Evolutionary conservation across 2,888 invertebrate genomes (phyloP).

Genomic region (Euphydryas editha): DNA sequence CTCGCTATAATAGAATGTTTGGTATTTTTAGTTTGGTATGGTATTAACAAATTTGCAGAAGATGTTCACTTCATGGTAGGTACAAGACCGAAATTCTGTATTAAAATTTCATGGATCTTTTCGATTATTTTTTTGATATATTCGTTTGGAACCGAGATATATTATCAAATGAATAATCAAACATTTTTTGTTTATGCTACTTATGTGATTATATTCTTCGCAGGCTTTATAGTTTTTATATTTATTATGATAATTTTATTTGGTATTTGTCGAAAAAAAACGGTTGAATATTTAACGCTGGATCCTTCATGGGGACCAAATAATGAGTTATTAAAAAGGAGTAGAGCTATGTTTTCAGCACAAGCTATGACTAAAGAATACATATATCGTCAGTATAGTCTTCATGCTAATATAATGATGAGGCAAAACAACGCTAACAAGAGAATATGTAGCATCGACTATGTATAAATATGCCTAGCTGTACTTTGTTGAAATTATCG

Average conservation of each 20-base stretch:
- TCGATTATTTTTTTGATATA: slow-evolving; percentile 52
- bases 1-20: slow-evolving; percentile 56
- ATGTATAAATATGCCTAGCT: background rate
- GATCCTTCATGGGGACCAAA: slow-evolving; percentile 69
- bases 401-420: slow-evolving; percentile 68
- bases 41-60: slow-evolving; percentile 67
- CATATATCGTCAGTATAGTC: slow-evolving; percentile 75
- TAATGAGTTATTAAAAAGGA: slow-evolving; percentile 62
- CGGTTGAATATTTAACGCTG: slow-evolving; percentile 49
- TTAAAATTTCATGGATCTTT: slow-evolving; percentile 61
- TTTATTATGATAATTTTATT: slow-evolving; percentile 47
- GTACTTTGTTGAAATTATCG: too few relatives aligned
- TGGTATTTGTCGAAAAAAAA: slow-evolving; percentile 50
- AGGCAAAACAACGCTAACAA: slow-evolving; percentile 62
- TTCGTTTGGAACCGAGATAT: slow-evolving; percentile 51
- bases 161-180: slow-evolving; percentile 20
- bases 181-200: slow-evolving; percentile 24
- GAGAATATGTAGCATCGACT: slow-evolving; percentile 36
- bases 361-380: slow-evolving; percentile 81
- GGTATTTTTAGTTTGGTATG: slow-evolving; percentile 70
- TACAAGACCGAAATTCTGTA: slow-evolving; percentile 58
- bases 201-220: slow-evolving; percentile 21
- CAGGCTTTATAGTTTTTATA: slow-evolving; percentile 35
- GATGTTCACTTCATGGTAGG: slow-evolving; percentile 79
- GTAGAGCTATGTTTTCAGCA: slow-evolving; percentile 76